Evolutionary conservation across 2,888 invertebrate genomes (phyloP), one percentile per base, ranked within the genome.

Genomic region (Hyposoter didymator): DNA sequence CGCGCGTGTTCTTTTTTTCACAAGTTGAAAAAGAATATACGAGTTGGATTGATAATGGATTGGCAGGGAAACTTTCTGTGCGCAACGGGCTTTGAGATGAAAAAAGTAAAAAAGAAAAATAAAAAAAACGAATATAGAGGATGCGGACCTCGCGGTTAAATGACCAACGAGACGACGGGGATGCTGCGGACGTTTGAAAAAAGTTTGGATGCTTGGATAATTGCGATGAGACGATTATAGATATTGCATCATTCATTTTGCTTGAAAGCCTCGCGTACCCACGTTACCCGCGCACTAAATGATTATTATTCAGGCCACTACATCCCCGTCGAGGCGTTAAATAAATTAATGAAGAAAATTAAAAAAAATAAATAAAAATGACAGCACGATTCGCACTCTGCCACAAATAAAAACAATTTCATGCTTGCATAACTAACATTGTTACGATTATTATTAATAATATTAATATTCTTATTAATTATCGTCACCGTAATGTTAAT

Each of bases 341-440:
- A 89, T n/a, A 89, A 89, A 89, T 75, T 70, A 28, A 28, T 2
- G 28, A 28, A 89, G 55, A 32, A 22, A 91, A 87, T 90, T 89
- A 39, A 91, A 90, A 28, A 3, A 67, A 22, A 67, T 89, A 90
- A 91, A 87, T 90, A 89, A 35, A 91, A 90, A 75, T 81, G 86
- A 88, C 85, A 89, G 87, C 90, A 89, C 87, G 88, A 90, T 86
- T 86, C 89, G 91, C 91, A 90, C 90, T 91, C 91, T 89, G 91
- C 88, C 89, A 84, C 73, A 86, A 85, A 84, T 80, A 76, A 83
- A 66, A 74, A 82, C 62, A 74, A 69, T 59, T 74, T 74, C 84
- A 85, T 81, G 85, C 84, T 76, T 72, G 76, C 76, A 59, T 74
- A 67, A 45, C 62, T 75, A 75, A 72, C 67, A 52, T 79, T 67